phyloP scores from a whole-genome alignment of 2,113 vertebrate species.

The Chrysochloris asiatica region DNA sequence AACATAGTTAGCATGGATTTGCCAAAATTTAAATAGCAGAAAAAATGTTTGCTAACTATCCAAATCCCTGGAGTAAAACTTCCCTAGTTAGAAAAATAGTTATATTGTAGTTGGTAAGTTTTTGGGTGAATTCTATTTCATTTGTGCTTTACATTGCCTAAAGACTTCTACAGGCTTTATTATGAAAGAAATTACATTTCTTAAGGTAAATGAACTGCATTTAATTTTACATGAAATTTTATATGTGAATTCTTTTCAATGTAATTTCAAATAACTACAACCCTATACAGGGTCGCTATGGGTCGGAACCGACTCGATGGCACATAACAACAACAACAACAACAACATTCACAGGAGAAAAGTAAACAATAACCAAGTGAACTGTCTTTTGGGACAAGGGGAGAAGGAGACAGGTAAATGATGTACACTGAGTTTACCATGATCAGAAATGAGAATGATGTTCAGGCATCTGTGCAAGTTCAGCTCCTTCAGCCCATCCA shows the following conservation, averaged over 20 bases:
- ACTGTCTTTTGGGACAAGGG: neutral
- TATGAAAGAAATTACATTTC: neutral
- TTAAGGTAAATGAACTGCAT: neutral
- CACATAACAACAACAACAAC: too few species aligned
- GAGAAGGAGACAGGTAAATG: neutral
- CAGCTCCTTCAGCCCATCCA: constrained; percentile 92
- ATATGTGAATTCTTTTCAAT: neutral
- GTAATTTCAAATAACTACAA: too few species aligned
- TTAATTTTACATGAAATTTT: neutral
- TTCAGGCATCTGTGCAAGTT: constrained; percentile 92
- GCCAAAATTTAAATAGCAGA: neutral
- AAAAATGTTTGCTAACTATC: neutral
- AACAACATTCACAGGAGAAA: neutral
- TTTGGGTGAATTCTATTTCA: neutral
- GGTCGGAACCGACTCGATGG: too few species aligned
- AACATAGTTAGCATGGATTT: neutral
- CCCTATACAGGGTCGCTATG: too few species aligned
- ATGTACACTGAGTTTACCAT: constrained; percentile 87
- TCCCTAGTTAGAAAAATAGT: neutral
- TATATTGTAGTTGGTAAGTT: neutral
- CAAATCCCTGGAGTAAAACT: neutral
- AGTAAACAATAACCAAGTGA: neutral
- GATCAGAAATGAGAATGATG: constrained; percentile 93
- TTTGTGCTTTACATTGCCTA: neutral
- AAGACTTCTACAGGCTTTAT: neutral